Evolutionary conservation across 2,797 vertebrate species (phyloP).

Genomic region (Lemur catta): DNA sequence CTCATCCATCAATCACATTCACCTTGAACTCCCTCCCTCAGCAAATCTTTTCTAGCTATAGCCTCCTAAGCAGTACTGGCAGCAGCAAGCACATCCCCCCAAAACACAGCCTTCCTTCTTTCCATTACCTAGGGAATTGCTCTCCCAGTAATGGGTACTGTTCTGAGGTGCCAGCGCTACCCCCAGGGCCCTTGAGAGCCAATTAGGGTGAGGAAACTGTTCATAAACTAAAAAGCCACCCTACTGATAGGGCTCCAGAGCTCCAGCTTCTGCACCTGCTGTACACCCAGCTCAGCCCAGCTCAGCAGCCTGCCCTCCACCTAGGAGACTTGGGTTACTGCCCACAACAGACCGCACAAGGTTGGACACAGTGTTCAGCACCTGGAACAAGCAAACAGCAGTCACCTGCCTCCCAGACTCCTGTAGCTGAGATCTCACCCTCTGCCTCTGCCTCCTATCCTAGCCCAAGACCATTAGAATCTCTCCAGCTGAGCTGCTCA

Average conservation of each 20-base stretch:
- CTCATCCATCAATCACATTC: background rate
- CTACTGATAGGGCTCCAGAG: constrained; percentile 53
- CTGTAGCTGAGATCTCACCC: background rate
- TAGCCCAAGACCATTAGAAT: constrained; percentile 60
- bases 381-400: background rate
- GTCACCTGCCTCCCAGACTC: background rate
- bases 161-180: constrained; percentile 77
- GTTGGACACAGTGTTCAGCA: background rate
- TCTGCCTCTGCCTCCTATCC: background rate
- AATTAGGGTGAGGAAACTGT: constrained; percentile 83
- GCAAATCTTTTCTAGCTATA: background rate
- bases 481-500: constrained; percentile 73
- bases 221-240: constrained; percentile 67
- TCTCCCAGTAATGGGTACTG: constrained; percentile 79
- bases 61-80: background rate
- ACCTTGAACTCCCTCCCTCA: background rate
- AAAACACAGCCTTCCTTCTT: constrained; percentile 41
- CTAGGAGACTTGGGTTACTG: constrained; percentile 27
- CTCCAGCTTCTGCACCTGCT: constrained; percentile 77
- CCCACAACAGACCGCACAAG: constrained; percentile 18
- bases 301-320: constrained; percentile 60
- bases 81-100: constrained; percentile 20
- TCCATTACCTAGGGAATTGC: constrained; percentile 80
- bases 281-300: constrained; percentile 48
- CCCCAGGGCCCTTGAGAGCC: constrained; percentile 82